Evolutionary conservation across 2,797 vertebrate species (phyloP).

Genomic region (Tangara arthus): DNA sequence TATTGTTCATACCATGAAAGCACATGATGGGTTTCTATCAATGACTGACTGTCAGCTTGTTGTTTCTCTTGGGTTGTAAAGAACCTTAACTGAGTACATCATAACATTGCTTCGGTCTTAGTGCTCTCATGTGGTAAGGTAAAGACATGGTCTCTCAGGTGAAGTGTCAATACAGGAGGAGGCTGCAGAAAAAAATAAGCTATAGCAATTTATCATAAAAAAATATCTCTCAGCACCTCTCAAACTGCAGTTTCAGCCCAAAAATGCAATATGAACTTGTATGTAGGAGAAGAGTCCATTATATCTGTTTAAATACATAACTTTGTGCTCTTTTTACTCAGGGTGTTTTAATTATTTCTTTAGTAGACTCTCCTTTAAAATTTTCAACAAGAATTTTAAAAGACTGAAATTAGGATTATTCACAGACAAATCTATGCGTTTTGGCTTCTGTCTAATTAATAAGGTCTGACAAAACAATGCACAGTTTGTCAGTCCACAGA

Average conservation of each 20-base stretch:
- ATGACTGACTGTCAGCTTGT: neutral
- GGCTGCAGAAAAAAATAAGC: neutral
- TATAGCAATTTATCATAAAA: neutral
- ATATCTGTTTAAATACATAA: neutral
- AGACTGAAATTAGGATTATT: neutral
- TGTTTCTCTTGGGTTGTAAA: neutral
- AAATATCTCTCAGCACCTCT: neutral
- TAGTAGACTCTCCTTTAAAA: neutral
- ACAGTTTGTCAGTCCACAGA: neutral
- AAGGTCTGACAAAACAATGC: neutral
- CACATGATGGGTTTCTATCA: neutral
- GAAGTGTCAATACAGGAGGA: neutral
- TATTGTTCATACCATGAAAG: neutral
- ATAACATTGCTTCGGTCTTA: neutral
- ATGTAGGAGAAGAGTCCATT: neutral
- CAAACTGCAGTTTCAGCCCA: neutral
- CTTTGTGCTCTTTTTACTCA: neutral
- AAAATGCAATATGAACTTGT: neutral
- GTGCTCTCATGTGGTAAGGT: neutral
- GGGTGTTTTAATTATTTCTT: neutral
- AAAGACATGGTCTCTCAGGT: neutral
- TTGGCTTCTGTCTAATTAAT: neutral
- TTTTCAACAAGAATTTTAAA: neutral
- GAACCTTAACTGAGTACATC: neutral
- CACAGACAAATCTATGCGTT: neutral